Evolutionary conservation across 2,888 invertebrate genomes (phyloP).

Genomic region (Andrena dorsata): DNA sequence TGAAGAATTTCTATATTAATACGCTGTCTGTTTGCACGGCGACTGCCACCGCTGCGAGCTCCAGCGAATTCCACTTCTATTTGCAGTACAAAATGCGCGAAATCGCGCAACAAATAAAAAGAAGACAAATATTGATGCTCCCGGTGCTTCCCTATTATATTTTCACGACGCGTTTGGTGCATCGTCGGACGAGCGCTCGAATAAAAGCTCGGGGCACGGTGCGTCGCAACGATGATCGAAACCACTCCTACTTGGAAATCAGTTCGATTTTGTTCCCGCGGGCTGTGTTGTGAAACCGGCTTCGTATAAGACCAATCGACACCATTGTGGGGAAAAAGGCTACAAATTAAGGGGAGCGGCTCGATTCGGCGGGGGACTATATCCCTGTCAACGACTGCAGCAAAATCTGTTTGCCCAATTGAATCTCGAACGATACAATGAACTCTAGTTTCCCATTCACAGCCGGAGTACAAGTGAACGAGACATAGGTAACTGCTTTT

Average conservation of each 20-base stretch:
- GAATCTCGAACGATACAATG: constrained; percentile 38
- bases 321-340: constrained; percentile 16
- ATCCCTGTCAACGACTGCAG: constrained; percentile 29
- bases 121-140: constrained; percentile 49
- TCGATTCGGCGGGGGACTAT: constrained; percentile 33
- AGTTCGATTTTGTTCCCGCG: constrained; percentile 12
- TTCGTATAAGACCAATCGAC: constrained; percentile 46
- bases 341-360: constrained; percentile 49
- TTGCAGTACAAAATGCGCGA: constrained; percentile 20
- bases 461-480: constrained; percentile 8
- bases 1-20: background rate
- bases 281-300: background rate
- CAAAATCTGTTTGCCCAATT: constrained; percentile 52
- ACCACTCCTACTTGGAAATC: constrained; percentile 36
- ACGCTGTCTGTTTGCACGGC: background rate
- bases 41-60: background rate
- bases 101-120: constrained; percentile 39
- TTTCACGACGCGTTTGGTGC: constrained; percentile 36
- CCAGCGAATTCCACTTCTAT: background rate
- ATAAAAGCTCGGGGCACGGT: background rate
- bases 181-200: constrained; percentile 20
- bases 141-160: constrained; percentile 46
- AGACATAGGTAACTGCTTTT: constrained; percentile 13
- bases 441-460: constrained; percentile 51
- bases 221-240: constrained; percentile 26